Conservation (phyloP, 2,888 invertebrate genomes). For the Octonoba sinensis region DNA sequence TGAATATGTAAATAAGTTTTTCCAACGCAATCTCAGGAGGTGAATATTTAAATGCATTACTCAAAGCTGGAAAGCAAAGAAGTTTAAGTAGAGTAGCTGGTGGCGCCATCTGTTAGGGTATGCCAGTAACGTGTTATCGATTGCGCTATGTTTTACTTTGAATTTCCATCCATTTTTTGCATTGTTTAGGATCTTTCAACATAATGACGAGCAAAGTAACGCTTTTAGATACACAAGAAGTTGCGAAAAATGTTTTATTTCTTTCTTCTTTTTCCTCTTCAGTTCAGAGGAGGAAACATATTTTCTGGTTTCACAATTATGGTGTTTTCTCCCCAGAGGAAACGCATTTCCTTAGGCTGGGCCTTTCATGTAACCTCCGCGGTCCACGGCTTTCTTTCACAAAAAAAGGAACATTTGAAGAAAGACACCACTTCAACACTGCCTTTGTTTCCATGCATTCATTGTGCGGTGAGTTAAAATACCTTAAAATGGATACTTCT, state of each 20-base stretch:
- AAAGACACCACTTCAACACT: conserved; percentile 21
- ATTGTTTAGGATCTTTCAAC: conserved; percentile 48
- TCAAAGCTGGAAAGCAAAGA: too few relatives aligned
- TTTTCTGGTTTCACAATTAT: conserved; percentile 50
- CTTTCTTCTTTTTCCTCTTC: not conserved
- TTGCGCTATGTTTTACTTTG: not conserved
- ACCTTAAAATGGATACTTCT: conserved; percentile 54
- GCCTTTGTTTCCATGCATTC: conserved; percentile 50
- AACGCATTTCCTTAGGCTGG: conserved; percentile 25
- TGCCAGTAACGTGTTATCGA: conserved; percentile 1
- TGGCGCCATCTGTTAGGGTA: conserved; percentile 39
- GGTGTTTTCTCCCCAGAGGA: conserved; percentile 29
- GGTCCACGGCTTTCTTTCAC: conserved; percentile 40
- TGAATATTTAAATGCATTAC: conserved; percentile 1
- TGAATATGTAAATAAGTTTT: conserved; percentile 9
- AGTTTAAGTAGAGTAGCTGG: not conserved
- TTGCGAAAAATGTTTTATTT: conserved; percentile 17
- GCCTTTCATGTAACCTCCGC: conserved; percentile 30
- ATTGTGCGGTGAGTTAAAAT: conserved; percentile 48
- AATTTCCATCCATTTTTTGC: conserved; percentile 15
- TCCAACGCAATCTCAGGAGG: not conserved
- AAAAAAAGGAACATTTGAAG: not conserved
- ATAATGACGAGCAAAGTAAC: conserved; percentile 47
- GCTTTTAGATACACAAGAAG: conserved; percentile 14
- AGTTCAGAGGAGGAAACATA: conserved; percentile 28